Conservation (phyloP, 2,888 invertebrate genomes). For the Yponomeuta plumbellus region DNA sequence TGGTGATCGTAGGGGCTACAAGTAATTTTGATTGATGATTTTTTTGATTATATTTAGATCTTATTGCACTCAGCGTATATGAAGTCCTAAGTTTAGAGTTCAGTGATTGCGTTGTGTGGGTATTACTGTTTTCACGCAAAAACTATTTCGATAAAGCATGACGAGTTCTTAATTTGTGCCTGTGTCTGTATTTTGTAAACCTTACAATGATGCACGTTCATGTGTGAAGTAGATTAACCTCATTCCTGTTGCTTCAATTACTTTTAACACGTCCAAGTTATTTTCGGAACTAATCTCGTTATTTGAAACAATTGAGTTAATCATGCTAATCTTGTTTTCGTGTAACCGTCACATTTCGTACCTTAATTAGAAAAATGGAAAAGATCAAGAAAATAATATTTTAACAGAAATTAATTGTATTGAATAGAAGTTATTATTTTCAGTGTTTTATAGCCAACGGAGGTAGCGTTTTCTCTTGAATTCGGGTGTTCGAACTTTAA, state of each 20-base stretch:
- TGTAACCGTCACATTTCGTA: background rate
- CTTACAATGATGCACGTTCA: background rate
- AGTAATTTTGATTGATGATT: no score
- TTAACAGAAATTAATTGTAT: no score
- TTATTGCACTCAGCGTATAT: no score
- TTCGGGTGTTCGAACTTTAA: no score
- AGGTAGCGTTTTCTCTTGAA: no score
- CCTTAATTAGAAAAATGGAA: no score
- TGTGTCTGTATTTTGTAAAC: background rate
- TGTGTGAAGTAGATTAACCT: slow-evolving; percentile 8
- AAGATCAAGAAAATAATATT: no score
- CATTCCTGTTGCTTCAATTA: background rate
- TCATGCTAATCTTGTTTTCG: background rate
- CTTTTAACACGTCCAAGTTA: background rate
- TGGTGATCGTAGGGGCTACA: no score
- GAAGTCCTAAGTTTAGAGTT: no score
- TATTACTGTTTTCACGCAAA: background rate
- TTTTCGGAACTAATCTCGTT: background rate
- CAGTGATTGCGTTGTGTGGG: background rate
- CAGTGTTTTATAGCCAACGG: no score
- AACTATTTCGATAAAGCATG: background rate
- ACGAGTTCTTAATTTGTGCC: background rate
- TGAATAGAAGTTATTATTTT: no score
- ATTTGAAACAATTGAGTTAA: slow-evolving; percentile 4
- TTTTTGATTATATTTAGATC: no score